phyloP scores from a whole-genome alignment of 2,888 invertebrate genomes.

The Noctua janthina region DNA sequence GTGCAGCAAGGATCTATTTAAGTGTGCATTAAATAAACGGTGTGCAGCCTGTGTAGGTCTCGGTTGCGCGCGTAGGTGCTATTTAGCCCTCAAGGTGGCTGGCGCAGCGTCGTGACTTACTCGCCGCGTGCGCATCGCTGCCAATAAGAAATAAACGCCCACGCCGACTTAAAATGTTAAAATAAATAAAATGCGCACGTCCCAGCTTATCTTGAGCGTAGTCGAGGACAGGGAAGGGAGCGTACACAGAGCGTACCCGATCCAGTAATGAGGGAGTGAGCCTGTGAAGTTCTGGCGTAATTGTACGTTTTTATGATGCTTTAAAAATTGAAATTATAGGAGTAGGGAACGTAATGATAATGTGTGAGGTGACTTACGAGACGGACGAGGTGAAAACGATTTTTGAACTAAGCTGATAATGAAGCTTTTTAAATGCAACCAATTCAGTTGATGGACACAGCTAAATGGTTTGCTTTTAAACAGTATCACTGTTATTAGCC shows the following conservation, averaged over 20 bases:
- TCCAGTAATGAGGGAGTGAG: conserved; percentile 40
- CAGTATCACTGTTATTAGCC: background rate
- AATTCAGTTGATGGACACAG: background rate
- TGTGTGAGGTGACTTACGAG: conserved; percentile 36
- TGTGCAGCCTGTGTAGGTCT: conserved; percentile 65
- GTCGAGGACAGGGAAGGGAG: conserved; percentile 82
- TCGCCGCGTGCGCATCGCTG: conserved; percentile 77
- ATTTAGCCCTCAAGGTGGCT: conserved; percentile 89
- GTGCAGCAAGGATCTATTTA: conserved; percentile 68
- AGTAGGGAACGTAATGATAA: conserved; percentile 47
- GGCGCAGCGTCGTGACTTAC: conserved; percentile 89
- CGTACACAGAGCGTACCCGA: conserved; percentile 69
- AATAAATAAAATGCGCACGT: conserved; percentile 90
- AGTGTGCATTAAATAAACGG: conserved; percentile 77
- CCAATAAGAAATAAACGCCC: conserved; percentile 80
- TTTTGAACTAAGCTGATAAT: conserved; percentile 9
- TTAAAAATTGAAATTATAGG: conserved; percentile 48
- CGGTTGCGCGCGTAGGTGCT: conserved; percentile 82
- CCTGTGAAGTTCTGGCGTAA: conserved; percentile 27
- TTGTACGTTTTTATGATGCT: conserved; percentile 23
- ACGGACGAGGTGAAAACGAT: conserved; percentile 25
- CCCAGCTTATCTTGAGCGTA: conserved; percentile 86
- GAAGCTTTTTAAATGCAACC: background rate
- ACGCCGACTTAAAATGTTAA: conserved; percentile 87
- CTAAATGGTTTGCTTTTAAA: conserved; percentile 11